Percentiles rank a stretch among this genome's conserved stretches.
phyloP scores from a whole-genome alignment of 2,113 vertebrate species.

The Petaurus breviceps region DNA sequence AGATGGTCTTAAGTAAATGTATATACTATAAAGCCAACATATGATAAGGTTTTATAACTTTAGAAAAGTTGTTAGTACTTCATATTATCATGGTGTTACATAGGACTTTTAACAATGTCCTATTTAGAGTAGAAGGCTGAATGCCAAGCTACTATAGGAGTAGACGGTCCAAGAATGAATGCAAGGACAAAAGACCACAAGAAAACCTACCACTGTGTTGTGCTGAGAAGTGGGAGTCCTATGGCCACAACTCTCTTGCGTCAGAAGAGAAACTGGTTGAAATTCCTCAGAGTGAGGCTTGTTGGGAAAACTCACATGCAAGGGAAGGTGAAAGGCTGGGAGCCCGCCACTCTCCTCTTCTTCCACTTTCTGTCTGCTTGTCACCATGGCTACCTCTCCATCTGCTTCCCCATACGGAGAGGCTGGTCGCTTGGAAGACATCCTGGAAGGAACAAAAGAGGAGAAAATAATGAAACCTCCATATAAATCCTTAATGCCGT shows the following conservation, averaged over 20 bases:
- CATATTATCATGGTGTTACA: slow-evolving; percentile 54
- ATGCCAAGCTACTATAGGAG: slow-evolving; percentile 71
- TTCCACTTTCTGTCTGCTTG: slow-evolving; percentile 99
- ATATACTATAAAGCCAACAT: not conserved
- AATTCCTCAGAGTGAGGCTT: slow-evolving; percentile 94
- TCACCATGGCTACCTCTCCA: slow-evolving; percentile 99
- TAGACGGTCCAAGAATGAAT: slow-evolving; percentile 70
- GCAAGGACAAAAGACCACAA: slow-evolving; percentile 80
- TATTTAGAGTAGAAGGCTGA: slow-evolving; percentile 64
- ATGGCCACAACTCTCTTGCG: slow-evolving; percentile 89
- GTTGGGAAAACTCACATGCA: slow-evolving; percentile 96
- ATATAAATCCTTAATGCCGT: slow-evolving; percentile 92
- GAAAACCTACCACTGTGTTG: slow-evolving; percentile 89
- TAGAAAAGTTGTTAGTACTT: slow-evolving; percentile 63
- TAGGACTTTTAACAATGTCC: slow-evolving; percentile 58
- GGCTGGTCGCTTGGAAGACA: slow-evolving; percentile 99
- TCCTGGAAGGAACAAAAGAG: slow-evolving; percentile 97
- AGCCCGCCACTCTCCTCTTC: slow-evolving; percentile 97
- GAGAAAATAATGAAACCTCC: slow-evolving; percentile 91
- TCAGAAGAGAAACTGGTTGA: slow-evolving; percentile 89
- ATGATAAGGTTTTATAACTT: not conserved
- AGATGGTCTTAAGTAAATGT: not conserved
- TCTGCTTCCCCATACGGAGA: slow-evolving; percentile 99
- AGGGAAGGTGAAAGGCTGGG: slow-evolving; percentile 98
- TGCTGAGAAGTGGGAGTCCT: slow-evolving; percentile 94